Conservation (phyloP, 2,888 invertebrate genomes). For the Sarcophaga caerulescens region DNA sequence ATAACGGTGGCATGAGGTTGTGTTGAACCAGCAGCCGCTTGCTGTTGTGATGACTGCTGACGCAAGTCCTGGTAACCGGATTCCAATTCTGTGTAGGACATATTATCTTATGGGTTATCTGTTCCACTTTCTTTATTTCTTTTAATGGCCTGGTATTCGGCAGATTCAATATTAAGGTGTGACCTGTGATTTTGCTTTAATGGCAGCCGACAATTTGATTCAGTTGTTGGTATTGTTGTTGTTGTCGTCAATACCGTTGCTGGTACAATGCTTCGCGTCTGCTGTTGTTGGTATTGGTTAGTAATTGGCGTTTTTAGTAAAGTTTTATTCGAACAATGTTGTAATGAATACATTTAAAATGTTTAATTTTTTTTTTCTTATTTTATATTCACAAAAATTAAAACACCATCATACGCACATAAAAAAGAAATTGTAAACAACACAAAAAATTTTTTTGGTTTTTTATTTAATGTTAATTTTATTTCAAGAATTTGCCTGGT, state of each 20-base stretch:
- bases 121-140: neutral
- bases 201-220: neutral
- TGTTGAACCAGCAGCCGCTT: conserved; percentile 80
- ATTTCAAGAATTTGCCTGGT: neutral
- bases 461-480: neutral
- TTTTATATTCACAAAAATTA: conserved; percentile 25
- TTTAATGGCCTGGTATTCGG: conserved; percentile 4
- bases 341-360: conserved; percentile 63
- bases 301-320: conserved; percentile 52
- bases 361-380: neutral
- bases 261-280: neutral
- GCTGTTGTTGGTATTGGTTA: conserved; percentile 48
- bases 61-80: conserved; percentile 93
- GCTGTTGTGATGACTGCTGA: conserved; percentile 83
- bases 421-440: neutral
- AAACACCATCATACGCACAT: neutral
- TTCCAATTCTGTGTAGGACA: conserved; percentile 96
- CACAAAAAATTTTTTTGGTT: neutral
- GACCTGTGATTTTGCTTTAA: neutral
- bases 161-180: conserved; percentile 24
- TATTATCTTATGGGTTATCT: conserved; percentile 76
- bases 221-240: neutral
- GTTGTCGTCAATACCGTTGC: neutral
- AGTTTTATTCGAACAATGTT: conserved; percentile 54
- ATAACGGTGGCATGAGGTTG: conserved; percentile 33